Evolutionary conservation across 2,888 invertebrate species (phyloP).

Genomic region (Chymomyza amoena): DNA sequence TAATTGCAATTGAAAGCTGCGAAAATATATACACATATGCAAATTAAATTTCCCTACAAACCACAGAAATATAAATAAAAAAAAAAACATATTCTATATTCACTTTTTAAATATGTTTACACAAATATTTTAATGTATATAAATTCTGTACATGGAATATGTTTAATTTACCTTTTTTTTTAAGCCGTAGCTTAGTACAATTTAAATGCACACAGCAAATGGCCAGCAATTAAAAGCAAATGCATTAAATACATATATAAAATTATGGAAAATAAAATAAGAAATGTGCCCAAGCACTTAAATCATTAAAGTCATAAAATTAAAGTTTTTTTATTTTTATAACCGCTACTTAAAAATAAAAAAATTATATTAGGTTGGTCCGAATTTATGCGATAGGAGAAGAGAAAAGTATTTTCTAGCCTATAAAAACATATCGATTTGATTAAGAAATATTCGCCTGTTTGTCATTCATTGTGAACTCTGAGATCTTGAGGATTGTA

Average conservation of each 20-base stretch:
- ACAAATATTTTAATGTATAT: background rate
- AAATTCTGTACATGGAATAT: background rate
- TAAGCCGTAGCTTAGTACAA: background rate
- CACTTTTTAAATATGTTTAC: background rate
- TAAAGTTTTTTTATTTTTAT: background rate
- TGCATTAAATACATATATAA: background rate
- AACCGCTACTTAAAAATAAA: too few species aligned
- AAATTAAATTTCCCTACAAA: background rate
- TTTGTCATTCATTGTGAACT: too few species aligned
- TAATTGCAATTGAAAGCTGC: conserved; percentile 21
- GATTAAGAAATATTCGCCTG: too few species aligned
- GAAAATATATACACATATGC: conserved; percentile 4
- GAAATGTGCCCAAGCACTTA: background rate
- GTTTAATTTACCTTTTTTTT: background rate
- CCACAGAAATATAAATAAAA: background rate
- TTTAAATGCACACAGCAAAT: background rate
- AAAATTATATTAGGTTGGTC: too few species aligned
- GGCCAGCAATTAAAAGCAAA: background rate
- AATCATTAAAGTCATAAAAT: background rate
- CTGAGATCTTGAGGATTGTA: too few species aligned
- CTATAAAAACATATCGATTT: too few species aligned
- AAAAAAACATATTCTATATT: background rate
- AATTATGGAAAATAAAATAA: background rate
- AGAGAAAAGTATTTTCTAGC: too few species aligned
- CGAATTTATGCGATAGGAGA: too few species aligned